Evolutionary conservation across 1,140 invertebrate genomes (phyloP).

Genomic region (Drosophila fuyamai): DNA sequence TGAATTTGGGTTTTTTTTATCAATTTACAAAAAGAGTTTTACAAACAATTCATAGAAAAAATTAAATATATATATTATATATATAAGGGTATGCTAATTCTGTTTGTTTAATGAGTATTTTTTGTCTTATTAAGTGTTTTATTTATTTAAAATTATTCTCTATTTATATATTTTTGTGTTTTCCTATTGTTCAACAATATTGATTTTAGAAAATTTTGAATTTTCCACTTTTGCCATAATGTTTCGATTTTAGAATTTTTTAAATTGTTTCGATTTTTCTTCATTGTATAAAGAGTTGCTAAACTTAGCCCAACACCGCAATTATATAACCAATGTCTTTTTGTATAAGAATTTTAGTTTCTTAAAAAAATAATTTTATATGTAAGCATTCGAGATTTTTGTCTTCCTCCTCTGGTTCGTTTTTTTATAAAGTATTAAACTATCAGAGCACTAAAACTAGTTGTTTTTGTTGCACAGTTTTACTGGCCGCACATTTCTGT

Average conservation of each 20-base stretch:
- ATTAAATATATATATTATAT: slow-evolving; percentile 65
- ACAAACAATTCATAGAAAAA: slow-evolving; percentile 73
- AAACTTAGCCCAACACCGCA: slow-evolving; percentile 75
- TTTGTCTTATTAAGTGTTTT: slow-evolving; percentile 55
- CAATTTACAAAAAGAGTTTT: slow-evolving; percentile 77
- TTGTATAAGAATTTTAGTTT: slow-evolving; percentile 40
- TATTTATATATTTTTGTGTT: slow-evolving; percentile 42
- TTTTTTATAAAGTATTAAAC: slow-evolving; percentile 19
- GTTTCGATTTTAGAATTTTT: slow-evolving; percentile 43
- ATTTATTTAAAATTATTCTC: slow-evolving; percentile 66
- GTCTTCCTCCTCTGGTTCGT: slow-evolving; percentile 26
- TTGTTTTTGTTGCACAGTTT: slow-evolving; percentile 63
- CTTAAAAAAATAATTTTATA: slow-evolving; percentile 60
- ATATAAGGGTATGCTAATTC: slow-evolving; percentile 52
- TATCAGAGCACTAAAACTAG: slow-evolving; percentile 19
- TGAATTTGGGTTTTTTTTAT: slow-evolving; percentile 63
- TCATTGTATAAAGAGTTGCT: slow-evolving; percentile 76
- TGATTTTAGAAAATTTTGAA: slow-evolving; percentile 70
- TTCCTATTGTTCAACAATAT: slow-evolving; percentile 79
- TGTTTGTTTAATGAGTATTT: slow-evolving; percentile 57
- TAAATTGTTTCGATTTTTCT: slow-evolving; percentile 59
- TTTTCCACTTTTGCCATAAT: slow-evolving; percentile 57
- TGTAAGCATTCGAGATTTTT: slow-evolving; percentile 75
- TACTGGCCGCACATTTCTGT: slow-evolving; percentile 57
- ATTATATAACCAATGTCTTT: slow-evolving; percentile 68